Conservation (phyloP, 2,113 vertebrate genomes). For the Dolichotis patagonum region DNA sequence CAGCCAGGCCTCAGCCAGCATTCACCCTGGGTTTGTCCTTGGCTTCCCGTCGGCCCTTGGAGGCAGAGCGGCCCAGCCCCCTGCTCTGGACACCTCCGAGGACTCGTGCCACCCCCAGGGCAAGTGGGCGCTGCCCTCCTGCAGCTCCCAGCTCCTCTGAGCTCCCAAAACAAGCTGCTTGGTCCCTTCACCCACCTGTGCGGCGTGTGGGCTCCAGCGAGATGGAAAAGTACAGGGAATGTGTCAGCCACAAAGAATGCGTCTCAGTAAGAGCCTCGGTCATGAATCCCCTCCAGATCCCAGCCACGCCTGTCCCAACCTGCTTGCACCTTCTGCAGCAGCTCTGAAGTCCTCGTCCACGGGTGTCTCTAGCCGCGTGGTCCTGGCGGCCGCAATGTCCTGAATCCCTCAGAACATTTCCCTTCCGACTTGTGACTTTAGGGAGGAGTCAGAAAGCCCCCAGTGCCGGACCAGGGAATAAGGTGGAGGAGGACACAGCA, state of each 20-base stretch:
- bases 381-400: background rate
- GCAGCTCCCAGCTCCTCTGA: background rate
- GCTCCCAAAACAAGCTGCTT: background rate
- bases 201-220: background rate
- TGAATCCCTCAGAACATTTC: no score
- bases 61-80: background rate
- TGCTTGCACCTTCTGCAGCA: background rate
- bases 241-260: background rate
- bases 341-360: background rate
- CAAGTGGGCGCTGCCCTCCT: background rate
- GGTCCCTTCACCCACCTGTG: background rate
- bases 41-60: background rate
- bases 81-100: background rate
- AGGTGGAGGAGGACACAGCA: background rate
- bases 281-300: background rate
- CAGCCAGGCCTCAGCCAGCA: fast-evolving
- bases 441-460: background rate
- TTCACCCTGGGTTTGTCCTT: background rate
- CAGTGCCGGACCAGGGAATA: background rate
- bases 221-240: background rate
- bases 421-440: background rate
- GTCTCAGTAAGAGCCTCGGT: background rate
- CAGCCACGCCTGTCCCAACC: fast-evolving
- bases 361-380: background rate
- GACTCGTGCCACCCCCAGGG: background rate